These are phyloP conservation scores for Pasiphila rectangulata DNA, from an alignment of 2,888 invertebrate species.

Conservation along the genomic window DNA sequence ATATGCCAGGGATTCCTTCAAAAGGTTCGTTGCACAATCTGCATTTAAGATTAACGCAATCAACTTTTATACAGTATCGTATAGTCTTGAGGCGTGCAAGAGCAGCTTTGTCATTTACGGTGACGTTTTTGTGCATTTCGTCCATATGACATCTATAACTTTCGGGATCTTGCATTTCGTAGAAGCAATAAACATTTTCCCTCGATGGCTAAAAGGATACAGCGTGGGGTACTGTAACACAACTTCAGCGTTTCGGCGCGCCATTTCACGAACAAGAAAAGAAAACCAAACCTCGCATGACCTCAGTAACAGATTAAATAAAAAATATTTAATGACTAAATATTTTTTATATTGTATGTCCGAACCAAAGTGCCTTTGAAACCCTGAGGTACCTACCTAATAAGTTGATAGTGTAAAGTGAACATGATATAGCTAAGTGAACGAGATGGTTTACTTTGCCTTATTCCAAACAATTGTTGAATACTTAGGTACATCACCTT, in stretches of 20 bases:
- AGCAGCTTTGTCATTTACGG: slow-evolving; percentile 46
- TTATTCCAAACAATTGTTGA: no score
- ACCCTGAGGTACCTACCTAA: no score
- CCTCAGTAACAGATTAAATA: no score
- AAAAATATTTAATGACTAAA: no score
- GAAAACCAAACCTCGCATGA: no score
- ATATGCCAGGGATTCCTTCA: slow-evolving; percentile 36
- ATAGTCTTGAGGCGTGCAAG: slow-evolving; percentile 35
- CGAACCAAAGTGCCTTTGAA: no score
- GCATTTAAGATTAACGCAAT: slow-evolving; percentile 56
- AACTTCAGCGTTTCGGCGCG: slow-evolving; percentile 58
- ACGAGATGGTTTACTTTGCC: no score
- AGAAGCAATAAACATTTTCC: slow-evolving; percentile 64
- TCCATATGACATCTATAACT: slow-evolving; percentile 55
- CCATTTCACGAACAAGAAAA: slow-evolving; percentile 20
- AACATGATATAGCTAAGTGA: no score
- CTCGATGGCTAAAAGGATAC: slow-evolving; percentile 68
- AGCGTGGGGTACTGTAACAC: slow-evolving; percentile 68
- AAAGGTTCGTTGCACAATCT: slow-evolving; percentile 45
- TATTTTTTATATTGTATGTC: no score
- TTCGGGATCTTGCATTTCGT: slow-evolving; percentile 55
- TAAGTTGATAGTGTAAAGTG: no score
- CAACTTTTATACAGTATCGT: slow-evolving; percentile 44
- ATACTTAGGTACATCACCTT: no score
- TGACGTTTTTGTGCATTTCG: slow-evolving; percentile 44